Evolutionary conservation across 2,888 invertebrate genomes (phyloP), one percentile per base, ranked within the genome.

Genomic region (Erpobdella octoculata): DNA sequence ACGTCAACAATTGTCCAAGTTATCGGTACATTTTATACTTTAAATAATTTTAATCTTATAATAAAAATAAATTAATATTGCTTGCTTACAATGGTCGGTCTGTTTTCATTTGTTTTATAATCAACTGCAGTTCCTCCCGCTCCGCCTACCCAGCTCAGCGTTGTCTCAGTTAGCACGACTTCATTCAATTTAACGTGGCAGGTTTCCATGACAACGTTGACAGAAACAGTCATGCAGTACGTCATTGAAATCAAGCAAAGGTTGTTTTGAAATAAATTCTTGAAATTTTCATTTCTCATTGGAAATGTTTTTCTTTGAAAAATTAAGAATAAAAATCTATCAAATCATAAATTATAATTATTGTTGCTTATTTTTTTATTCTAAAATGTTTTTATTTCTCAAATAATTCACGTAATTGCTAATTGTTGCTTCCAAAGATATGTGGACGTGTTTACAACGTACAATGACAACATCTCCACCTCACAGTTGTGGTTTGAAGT

Each of bases 131-230:
- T 67, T 8, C 67, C 67, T 25, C 67, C 67, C 8, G 18, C 9
- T 6, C 36, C 46, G 12, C 62, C 64, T n/a, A 38, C 28, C 5
- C n/a, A 41, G 12, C 8, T 35, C 36, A 5, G 15, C n/a, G 58
- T 76, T 78, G 8, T 76, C 6, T 74, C 79, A 2, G 61, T 76
- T 35, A 79, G 80, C 5, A 76, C 76, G n/a, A 76, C 78, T 6
- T 78, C 79, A n/a, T 77, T 81, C 21, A 75, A 75, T 59, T 71
- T 81, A 48, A 71, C 76, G 9, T 81, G 81, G 81, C 68, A 36
- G 6, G 61, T 62, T 33, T 59, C 71, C 18, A 62, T 46, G 38
- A 46, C 38, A 28, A 37, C 71, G 15, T 31, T 33, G 31, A 33
- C 33, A 18, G 28, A 28, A 15, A 15, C 48, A 58, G 38, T 74